phyloP scores from a whole-genome alignment of 1,140 invertebrate species.

The Drosophila ercepeae region DNA sequence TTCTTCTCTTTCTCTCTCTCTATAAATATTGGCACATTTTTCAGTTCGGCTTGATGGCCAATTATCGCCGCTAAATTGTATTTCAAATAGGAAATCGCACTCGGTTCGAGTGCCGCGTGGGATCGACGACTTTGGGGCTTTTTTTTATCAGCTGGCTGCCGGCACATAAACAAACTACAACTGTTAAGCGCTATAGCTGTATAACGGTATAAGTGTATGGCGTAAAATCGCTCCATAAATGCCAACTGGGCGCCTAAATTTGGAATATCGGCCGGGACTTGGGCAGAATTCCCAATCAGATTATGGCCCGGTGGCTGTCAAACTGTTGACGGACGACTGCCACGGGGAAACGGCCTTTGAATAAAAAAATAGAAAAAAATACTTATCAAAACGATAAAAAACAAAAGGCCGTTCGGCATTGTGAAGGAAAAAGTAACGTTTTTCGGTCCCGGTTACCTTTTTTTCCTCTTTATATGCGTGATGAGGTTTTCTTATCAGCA shows the following conservation, averaged over 20 bases:
- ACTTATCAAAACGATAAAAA: conserved; percentile 48
- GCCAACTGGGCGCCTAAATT: conserved; percentile 24
- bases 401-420: background rate
- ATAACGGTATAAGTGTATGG: no score
- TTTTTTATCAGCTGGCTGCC: conserved; percentile 32
- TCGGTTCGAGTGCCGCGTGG: conserved; percentile 51
- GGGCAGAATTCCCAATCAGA: conserved; percentile 49
- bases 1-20: background rate
- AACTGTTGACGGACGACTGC: conserved; percentile 45
- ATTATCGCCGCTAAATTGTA: conserved; percentile 73
- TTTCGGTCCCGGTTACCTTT: conserved; percentile 14
- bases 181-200: conserved; percentile 31
- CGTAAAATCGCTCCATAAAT: conserved; percentile 30
- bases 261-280: conserved; percentile 31
- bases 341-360: conserved; percentile 27
- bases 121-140: conserved; percentile 45
- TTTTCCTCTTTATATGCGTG: conserved; percentile 27
- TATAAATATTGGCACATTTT: background rate
- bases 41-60: conserved; percentile 56
- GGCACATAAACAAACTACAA: conserved; percentile 35
- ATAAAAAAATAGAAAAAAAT: conserved; percentile 16
- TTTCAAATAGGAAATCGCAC: conserved; percentile 51
- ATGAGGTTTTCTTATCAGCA: conserved; percentile 58
- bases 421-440: background rate
- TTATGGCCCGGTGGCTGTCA: conserved; percentile 43